Conservation (phyloP, 2,113 vertebrate species). For the Petroica traversi region DNA sequence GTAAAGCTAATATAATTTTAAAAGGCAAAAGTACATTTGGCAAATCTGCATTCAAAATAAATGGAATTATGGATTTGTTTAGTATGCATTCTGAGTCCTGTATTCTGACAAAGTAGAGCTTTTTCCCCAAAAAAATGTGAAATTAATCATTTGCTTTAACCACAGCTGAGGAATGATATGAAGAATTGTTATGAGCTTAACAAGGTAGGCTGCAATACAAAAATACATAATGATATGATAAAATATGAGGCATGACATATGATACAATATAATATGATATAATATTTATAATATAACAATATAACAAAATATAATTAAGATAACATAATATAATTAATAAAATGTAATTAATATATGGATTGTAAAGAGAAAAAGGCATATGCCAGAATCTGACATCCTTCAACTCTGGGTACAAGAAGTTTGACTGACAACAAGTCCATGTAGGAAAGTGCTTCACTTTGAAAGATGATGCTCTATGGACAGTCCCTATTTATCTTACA, state of each 20-base stretch:
- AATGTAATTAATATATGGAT: too few relatives aligned
- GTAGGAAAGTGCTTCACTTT: not conserved
- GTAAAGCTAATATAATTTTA: not conserved
- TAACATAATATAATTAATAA: too few relatives aligned
- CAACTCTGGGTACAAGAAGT: not conserved
- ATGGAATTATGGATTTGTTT: not conserved
- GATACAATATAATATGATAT: too few relatives aligned
- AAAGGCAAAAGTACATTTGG: not conserved
- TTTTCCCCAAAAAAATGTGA: not conserved
- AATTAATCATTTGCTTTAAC: not conserved
- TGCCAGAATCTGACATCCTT: not conserved
- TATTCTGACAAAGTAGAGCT: not conserved
- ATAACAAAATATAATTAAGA: not conserved
- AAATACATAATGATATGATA: not conserved
- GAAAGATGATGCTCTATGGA: not conserved
- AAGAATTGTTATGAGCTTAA: not conserved
- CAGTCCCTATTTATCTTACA: not conserved
- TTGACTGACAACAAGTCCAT: accelerated
- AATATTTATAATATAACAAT: not conserved
- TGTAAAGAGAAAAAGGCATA: not conserved
- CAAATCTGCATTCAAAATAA: not conserved
- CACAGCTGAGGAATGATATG: too few relatives aligned
- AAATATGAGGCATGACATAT: too few relatives aligned
- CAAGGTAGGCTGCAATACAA: not conserved
- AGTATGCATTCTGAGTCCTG: not conserved